Evolutionary conservation across 2,888 invertebrate genomes (phyloP).

Genomic region (Hipparchia sbordonii): DNA sequence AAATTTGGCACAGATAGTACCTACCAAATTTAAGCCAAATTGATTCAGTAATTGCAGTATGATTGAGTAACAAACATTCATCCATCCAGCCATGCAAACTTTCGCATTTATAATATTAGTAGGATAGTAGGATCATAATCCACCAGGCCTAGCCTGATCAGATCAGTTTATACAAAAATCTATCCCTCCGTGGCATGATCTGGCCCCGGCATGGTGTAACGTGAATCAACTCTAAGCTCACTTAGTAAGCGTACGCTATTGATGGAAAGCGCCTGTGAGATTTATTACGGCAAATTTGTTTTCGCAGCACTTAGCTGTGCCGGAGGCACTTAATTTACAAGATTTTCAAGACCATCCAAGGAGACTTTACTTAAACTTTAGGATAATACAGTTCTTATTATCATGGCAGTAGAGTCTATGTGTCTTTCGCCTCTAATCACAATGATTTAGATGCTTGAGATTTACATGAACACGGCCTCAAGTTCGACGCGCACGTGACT

Average conservation of each 20-base stretch:
- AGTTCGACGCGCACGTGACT: conserved; percentile 2
- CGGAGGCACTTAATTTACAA: conserved; percentile 17
- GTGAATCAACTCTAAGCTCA: conserved; percentile 34
- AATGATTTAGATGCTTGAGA: conserved; percentile 9
- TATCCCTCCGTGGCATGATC: too few relatives aligned
- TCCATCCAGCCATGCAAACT: too few relatives aligned
- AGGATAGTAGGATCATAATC: too few relatives aligned
- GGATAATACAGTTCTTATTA: neutral
- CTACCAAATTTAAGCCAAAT: too few relatives aligned
- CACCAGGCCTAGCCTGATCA: too few relatives aligned
- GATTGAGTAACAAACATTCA: too few relatives aligned
- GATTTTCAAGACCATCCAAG: conserved; percentile 7
- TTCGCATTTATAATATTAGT: too few relatives aligned
- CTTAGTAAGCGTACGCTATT: conserved; percentile 7
- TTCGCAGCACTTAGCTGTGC: conserved; percentile 13
- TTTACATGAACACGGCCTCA: conserved; percentile 1
- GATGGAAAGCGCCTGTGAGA: conserved; percentile 16
- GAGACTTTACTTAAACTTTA: neutral
- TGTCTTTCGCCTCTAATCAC: neutral
- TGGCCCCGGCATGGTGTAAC: too few relatives aligned
- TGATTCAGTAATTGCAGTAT: too few relatives aligned
- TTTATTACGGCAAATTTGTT: conserved; percentile 24
- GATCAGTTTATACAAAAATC: too few relatives aligned
- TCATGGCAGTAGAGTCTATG: neutral
- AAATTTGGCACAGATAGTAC: too few relatives aligned